A percentile compares a stretch with the other conserved stretches of the same genome.
Conservation (phyloP, 2,888 invertebrate genomes). For the Lasioglossum pauxillum region DNA sequence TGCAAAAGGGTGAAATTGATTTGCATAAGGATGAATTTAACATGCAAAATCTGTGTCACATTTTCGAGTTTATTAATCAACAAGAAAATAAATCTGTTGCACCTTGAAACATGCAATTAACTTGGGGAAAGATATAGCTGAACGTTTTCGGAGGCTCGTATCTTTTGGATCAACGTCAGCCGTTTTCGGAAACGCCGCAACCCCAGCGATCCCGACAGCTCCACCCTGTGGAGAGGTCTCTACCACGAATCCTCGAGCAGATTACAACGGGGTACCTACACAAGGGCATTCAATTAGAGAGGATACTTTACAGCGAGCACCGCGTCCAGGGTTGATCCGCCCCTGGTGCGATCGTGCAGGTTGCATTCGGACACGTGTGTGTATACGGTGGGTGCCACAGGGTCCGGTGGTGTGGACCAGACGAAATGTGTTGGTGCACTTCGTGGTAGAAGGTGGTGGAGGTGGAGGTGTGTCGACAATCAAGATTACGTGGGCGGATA, state of each 20-base stretch:
- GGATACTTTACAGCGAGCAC: slow-evolving; percentile 61
- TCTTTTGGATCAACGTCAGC: not conserved
- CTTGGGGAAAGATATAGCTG: not conserved
- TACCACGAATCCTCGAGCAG: slow-evolving; percentile 30
- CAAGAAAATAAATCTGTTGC: no score
- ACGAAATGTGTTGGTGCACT: slow-evolving; percentile 60
- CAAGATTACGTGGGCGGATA: slow-evolving; percentile 83
- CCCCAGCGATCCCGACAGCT: slow-evolving; percentile 11
- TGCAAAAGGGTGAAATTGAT: no score
- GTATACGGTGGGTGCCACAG: slow-evolving; percentile 39
- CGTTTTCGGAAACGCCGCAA: slow-evolving; percentile 32
- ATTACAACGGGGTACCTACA: slow-evolving; percentile 48
- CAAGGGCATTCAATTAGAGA: slow-evolving; percentile 61
- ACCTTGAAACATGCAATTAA: not conserved
- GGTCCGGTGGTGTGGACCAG: slow-evolving; percentile 27
- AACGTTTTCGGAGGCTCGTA: not conserved
- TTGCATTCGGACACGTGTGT: slow-evolving; percentile 58
- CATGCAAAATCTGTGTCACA: no score
- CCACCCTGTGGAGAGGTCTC: slow-evolving; percentile 15
- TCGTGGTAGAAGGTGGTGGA: slow-evolving; percentile 70
- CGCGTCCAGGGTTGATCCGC: slow-evolving; percentile 66
- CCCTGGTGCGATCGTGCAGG: slow-evolving; percentile 66
- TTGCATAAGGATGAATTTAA: no score
- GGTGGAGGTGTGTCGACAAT: slow-evolving; percentile 81
- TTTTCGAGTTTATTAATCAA: no score